These are phyloP conservation scores for Tricholaema leucomelas DNA, from an alignment of 2,113 vertebrate genomes.

Conservation along the genomic window DNA sequence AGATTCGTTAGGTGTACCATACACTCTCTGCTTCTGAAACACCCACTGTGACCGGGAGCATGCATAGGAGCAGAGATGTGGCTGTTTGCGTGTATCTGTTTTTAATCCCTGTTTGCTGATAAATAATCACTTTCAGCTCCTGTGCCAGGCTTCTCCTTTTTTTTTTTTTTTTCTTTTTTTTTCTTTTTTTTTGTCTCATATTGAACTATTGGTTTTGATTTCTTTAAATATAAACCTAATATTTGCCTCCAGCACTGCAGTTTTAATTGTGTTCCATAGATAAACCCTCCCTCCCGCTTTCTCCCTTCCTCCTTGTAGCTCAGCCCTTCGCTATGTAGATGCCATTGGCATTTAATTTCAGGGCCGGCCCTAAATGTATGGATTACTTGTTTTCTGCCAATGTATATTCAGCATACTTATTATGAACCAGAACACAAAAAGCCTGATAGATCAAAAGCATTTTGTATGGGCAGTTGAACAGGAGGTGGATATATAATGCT, in stretches of 20 bases:
- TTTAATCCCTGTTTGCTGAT: background rate
- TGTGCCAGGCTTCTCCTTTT: background rate
- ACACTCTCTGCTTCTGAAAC: background rate
- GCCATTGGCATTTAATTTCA: slow-evolving; percentile 13
- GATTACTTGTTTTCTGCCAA: slow-evolving; percentile 58
- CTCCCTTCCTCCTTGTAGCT: background rate
- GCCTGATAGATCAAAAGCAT: slow-evolving; percentile 79
- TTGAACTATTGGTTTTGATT: background rate
- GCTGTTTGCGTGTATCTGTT: background rate
- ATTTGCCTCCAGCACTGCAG: background rate
- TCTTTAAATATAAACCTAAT: background rate
- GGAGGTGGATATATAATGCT: slow-evolving; percentile 93
- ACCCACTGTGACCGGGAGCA: background rate
- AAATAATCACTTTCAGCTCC: background rate
- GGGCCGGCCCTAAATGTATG: slow-evolving; percentile 11
- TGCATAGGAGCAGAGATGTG: background rate
- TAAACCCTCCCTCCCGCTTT: background rate
- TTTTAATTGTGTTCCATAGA: slow-evolving; percentile 17
- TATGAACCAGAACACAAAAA: slow-evolving; percentile 76
- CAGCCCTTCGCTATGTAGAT: background rate
- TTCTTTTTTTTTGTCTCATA: background rate
- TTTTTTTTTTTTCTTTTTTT: background rate
- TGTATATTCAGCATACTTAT: slow-evolving; percentile 63
- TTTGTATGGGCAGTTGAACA: slow-evolving; percentile 79
- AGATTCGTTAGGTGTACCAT: background rate